phyloP scores from a whole-genome alignment of 2,797 vertebrate species.

The Xenops minutus region DNA sequence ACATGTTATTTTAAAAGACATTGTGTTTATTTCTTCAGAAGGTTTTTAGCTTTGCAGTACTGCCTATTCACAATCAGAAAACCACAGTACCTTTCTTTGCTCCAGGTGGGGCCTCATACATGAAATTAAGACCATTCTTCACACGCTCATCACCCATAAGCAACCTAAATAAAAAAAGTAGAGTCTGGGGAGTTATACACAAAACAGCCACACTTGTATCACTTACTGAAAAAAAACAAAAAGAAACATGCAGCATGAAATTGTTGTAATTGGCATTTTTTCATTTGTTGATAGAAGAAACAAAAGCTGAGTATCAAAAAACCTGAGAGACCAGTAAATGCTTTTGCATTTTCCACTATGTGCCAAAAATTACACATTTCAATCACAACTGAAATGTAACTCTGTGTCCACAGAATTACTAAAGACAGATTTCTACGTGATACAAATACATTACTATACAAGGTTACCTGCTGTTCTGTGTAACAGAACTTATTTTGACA shows the following conservation, averaged over 20 bases:
- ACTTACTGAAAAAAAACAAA: not conserved
- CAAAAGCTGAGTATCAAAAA: not conserved
- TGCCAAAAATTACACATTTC: not conserved
- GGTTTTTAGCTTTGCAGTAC: not conserved
- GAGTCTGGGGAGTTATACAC: not conserved
- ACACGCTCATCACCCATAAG: constrained; percentile 98
- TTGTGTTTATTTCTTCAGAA: not conserved
- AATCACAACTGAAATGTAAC: not conserved
- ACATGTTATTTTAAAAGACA: not conserved
- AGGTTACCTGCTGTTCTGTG: not conserved
- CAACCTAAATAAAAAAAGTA: constrained; percentile 76
- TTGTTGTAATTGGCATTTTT: not conserved
- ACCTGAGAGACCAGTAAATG: not conserved
- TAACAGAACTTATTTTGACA: rapidly evolving
- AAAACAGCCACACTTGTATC: not conserved
- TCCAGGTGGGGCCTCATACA: constrained; percentile 98
- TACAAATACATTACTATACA: not conserved
- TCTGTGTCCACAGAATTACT: not conserved
- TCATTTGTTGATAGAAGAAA: not conserved
- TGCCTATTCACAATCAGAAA: not conserved
- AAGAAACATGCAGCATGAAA: not conserved
- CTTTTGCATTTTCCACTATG: rapidly evolving
- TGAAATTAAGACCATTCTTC: constrained; percentile 98
- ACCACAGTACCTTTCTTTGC: constrained; percentile 89
- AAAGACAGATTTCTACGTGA: not conserved